Evolutionary conservation across 2,113 vertebrate genomes (phyloP).

Genomic region (Grantiella picta): DNA sequence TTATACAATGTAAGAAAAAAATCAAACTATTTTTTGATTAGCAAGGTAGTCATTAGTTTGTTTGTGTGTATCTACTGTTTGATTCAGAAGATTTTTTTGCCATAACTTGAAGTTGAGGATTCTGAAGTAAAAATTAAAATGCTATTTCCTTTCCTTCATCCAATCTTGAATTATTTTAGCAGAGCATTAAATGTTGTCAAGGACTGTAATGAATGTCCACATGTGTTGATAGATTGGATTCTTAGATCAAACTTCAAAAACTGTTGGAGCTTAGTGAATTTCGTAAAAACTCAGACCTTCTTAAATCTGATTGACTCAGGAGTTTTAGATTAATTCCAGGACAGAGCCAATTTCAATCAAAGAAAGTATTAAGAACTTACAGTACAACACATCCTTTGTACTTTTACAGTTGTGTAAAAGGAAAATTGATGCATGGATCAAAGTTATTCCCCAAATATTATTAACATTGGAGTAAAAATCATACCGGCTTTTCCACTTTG

Average conservation of each 20-base stretch:
- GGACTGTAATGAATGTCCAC: neutral
- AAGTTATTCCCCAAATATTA: neutral
- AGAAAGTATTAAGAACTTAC: slow-evolving; percentile 16
- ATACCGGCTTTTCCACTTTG: neutral
- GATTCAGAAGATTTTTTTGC: neutral
- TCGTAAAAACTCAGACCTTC: slow-evolving; percentile 20
- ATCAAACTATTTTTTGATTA: neutral
- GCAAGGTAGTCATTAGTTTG: neutral
- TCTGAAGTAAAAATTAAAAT: neutral
- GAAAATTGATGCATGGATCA: neutral
- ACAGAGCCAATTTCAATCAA: slow-evolving; percentile 10
- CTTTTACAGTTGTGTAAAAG: neutral
- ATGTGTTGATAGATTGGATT: neutral
- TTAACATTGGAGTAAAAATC: neutral
- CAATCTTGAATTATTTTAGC: neutral
- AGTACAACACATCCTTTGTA: slow-evolving; percentile 29
- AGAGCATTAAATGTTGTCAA: neutral
- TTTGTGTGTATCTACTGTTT: neutral
- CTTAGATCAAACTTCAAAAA: slow-evolving; percentile 26
- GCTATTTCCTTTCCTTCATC: neutral
- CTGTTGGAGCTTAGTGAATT: neutral
- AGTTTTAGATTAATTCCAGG: slow-evolving; percentile 57
- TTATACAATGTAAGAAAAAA: neutral
- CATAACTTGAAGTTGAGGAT: neutral
- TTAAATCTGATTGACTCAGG: slow-evolving; percentile 37